phyloP scores from a whole-genome alignment of 2,113 vertebrate species.

The Edolisoma coerulescens region DNA sequence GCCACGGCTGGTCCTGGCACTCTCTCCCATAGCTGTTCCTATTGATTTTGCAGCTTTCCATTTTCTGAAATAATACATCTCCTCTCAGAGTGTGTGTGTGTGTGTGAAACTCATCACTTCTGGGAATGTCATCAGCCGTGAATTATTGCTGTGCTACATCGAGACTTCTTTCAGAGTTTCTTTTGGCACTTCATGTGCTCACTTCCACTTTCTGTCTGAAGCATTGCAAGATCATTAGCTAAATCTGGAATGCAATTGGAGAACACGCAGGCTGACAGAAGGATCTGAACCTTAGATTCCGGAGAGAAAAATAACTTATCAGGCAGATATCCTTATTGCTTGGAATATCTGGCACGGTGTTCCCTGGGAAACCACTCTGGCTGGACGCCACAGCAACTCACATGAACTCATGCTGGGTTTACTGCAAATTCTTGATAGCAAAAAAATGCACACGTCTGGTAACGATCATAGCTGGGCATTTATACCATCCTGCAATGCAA shows the following conservation, averaged over 20 bases:
- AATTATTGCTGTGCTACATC: constrained; percentile 11
- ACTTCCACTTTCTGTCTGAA: constrained; percentile 38
- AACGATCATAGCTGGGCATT: constrained; percentile 51
- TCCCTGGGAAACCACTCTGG: constrained; percentile 52
- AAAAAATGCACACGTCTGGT: constrained; percentile 59
- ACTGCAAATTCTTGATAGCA: constrained; percentile 47
- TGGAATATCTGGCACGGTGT: constrained; percentile 29
- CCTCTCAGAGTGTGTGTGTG: constrained; percentile 6
- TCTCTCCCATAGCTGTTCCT: background rate
- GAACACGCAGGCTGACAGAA: constrained; percentile 2
- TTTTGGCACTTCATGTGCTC: constrained; percentile 26
- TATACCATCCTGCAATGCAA: constrained; percentile 53
- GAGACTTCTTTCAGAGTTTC: constrained; percentile 35
- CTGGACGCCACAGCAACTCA: constrained; percentile 30
- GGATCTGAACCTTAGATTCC: constrained; percentile 19
- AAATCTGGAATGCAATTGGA: constrained; percentile 18
- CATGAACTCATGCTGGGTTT: constrained; percentile 54
- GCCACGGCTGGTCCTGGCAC: background rate
- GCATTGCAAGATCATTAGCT: constrained; percentile 2
- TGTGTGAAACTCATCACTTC: constrained; percentile 37
- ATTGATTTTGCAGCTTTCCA: constrained; percentile 45
- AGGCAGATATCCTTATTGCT: constrained; percentile 41
- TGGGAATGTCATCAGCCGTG: constrained; percentile 42
- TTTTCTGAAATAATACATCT: background rate
- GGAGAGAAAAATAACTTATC: constrained; percentile 48